phyloP scores from a whole-genome alignment of 2,113 vertebrate genomes.

The Sitta europaea region DNA sequence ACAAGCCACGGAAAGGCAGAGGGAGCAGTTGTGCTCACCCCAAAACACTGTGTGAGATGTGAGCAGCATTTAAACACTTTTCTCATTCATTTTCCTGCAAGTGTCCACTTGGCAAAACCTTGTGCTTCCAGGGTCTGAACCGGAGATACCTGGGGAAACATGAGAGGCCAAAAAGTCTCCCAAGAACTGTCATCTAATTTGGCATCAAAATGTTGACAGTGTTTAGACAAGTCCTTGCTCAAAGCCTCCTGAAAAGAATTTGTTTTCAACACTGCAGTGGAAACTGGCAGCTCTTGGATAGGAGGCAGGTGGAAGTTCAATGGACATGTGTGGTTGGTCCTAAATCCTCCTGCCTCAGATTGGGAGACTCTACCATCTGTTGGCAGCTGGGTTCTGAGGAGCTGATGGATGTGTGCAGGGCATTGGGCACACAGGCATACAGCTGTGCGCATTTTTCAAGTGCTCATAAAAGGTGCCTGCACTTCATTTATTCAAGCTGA shows the following conservation, averaged over 20 bases:
- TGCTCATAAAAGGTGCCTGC: neutral
- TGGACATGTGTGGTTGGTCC: neutral
- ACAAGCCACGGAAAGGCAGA: neutral
- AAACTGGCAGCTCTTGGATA: neutral
- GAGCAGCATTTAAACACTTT: neutral
- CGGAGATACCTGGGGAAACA: neutral
- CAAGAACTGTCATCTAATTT: neutral
- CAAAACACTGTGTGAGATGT: neutral
- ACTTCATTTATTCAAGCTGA: neutral
- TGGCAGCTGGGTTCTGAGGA: neutral
- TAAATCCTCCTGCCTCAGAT: neutral
- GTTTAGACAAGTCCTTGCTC: neutral
- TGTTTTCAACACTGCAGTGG: neutral
- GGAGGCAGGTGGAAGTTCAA: neutral
- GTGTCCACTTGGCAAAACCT: fast-evolving
- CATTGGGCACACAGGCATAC: fast-evolving
- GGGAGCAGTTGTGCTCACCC: neutral
- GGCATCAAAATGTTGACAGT: neutral
- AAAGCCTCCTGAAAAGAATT: neutral
- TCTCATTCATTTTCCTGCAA: neutral
- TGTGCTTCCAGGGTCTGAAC: neutral
- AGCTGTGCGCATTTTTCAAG: fast-evolving
- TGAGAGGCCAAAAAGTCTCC: neutral
- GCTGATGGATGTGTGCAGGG: neutral
- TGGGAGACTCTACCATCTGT: neutral